Evolutionary conservation across 2,888 invertebrate species (phyloP).

Genomic region (Lymantria dispar): DNA sequence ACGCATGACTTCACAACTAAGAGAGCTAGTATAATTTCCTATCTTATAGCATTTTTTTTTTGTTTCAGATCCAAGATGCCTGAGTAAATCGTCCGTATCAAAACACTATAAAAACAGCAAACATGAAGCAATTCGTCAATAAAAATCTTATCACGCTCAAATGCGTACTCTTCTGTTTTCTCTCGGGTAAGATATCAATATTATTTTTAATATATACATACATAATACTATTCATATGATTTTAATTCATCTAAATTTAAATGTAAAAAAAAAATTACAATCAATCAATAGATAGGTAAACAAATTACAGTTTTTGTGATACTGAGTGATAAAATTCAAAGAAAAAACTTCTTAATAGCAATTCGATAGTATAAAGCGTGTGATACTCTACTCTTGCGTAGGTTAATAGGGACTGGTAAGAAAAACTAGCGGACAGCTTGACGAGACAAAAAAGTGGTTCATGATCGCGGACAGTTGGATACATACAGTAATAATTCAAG

Average conservation of each 20-base stretch:
- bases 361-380: no score
- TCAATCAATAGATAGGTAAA: no score
- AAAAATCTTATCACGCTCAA: constrained; percentile 89
- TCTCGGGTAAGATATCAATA: constrained; percentile 84
- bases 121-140: constrained; percentile 80
- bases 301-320: no score
- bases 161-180: constrained; percentile 90
- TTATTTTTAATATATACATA: neutral
- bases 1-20: neutral
- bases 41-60: constrained; percentile 8
- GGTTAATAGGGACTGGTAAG: constrained; percentile 3
- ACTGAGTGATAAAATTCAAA: no score
- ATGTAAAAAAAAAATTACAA: no score
- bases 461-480: constrained; percentile 13
- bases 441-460: constrained; percentile 25
- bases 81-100: constrained; percentile 12
- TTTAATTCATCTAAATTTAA: no score
- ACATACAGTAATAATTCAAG: constrained; percentile 20
- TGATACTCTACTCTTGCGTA: neutral
- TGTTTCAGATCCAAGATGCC: constrained; percentile 56
- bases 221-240: no score
- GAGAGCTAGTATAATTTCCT: no score
- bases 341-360: constrained; percentile 10
- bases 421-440: constrained; percentile 15
- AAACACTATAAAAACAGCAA: constrained; percentile 25